A percentile compares a stretch with the other conserved stretches of the same genome.
Evolutionary conservation across 2,888 invertebrate genomes (phyloP).

Genomic region (Plagodis dolabraria): DNA sequence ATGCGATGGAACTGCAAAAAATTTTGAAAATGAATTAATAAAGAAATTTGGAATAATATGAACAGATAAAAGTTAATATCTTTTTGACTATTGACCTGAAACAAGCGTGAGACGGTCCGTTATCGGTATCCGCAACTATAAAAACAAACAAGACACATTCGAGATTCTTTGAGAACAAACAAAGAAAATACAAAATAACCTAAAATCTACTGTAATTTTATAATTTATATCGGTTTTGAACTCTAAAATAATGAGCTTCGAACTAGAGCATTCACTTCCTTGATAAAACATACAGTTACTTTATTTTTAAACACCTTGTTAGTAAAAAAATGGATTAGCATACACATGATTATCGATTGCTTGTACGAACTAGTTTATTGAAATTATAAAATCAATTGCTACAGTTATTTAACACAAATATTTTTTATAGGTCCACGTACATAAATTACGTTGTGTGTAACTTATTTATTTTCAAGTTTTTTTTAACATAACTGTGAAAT

Average conservation of each 20-base stretch:
- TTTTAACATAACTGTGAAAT: background rate
- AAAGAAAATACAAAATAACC: too few relatives aligned
- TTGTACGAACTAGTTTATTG: conserved; percentile 37
- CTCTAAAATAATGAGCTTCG: conserved; percentile 41
- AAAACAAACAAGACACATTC: too few relatives aligned
- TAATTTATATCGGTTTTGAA: background rate
- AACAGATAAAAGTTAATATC: too few relatives aligned
- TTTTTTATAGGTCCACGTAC: conserved; percentile 14
- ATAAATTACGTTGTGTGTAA: conserved; percentile 4
- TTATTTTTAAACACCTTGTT: conserved; percentile 21
- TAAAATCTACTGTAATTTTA: too few relatives aligned
- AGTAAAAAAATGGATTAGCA: conserved; percentile 47
- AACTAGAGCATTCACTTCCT: conserved; percentile 67
- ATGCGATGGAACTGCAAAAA: too few relatives aligned
- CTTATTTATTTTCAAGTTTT: background rate
- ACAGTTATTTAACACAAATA: conserved; percentile 31
- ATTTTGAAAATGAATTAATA: too few relatives aligned
- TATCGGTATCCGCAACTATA: too few relatives aligned
- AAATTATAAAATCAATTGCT: conserved; percentile 32
- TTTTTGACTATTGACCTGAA: too few relatives aligned
- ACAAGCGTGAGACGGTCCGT: too few relatives aligned
- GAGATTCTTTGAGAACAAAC: too few relatives aligned
- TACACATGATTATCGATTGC: conserved; percentile 34
- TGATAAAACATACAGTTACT: conserved; percentile 63
- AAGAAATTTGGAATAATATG: too few relatives aligned